Evolutionary conservation across 2,797 vertebrate species (phyloP), one percentile per base, ranked within the genome.

Genomic region (Hyperoplus lanceolatus): DNA sequence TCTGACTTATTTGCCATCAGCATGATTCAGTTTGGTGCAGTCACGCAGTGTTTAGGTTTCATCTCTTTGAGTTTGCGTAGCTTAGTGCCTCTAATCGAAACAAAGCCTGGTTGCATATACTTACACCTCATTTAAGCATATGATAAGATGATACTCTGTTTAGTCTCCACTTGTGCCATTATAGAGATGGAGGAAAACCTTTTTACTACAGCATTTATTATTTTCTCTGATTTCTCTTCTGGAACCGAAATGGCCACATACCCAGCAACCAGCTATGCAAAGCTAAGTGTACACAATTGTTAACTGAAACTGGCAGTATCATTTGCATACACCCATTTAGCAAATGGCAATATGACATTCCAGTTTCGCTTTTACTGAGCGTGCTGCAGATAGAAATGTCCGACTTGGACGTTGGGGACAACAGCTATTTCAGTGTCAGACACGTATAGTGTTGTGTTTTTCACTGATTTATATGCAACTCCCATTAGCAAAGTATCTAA

Each of bases 1-100:
- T 79, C 74, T 70, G 85, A 88, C 69, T 81, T 87, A 81, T 74
- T 89, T 83, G 80, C 82, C 59, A 55, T 82, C 79, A 64, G 45
- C 50, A 4, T 79, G 83, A 86, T 82, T 89, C 46, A 68, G 80
- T 77, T 82, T 42, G 8, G 3, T 56, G 51, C 59, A 56, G 48
- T 54, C 80, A 51, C 21, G 67, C 50, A 10, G 42, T 50, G 50
- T 61, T 80, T 50, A 62, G 54, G 63, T 77, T 80, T 63, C 64
- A 73, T 74, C 66, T 70, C 70, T 66, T 73, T 66, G 48, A 77
- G 75, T 49, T 39, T 6, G 56, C 54, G 70, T 51, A 43, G 69
- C 62, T 80, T 63, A 72, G 68, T 63, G 38, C 71, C 21, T 70
- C 57, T 80, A 59, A 85, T 73, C 57, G 3, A 81, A 84, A 73